Conservation (phyloP, 2,888 invertebrate species). For the Pinctada fucata region DNA sequence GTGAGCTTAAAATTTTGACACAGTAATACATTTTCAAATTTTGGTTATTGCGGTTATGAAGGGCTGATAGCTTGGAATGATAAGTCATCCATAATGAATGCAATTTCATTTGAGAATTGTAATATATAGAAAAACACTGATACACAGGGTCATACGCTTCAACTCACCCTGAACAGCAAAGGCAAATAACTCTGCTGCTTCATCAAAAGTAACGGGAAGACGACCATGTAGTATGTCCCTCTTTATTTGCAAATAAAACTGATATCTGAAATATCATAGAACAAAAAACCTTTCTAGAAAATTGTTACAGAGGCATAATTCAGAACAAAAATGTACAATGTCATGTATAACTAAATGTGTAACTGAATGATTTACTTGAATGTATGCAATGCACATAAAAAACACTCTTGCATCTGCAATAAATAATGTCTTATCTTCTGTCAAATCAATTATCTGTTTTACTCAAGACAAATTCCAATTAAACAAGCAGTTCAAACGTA, state of each 20-base stretch:
- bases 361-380: background rate
- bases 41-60: no score
- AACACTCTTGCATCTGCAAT: no score
- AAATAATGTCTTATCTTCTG: no score
- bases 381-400: no score
- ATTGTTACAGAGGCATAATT: background rate
- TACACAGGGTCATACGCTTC: background rate
- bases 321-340: background rate
- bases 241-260: slow-evolving; percentile 97
- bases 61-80: no score
- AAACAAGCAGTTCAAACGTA: no score
- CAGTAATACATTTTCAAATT: no score
- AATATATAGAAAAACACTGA: background rate
- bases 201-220: slow-evolving; percentile 92
- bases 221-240: slow-evolving; percentile 96
- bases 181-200: slow-evolving; percentile 93
- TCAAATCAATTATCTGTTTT: no score
- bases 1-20: no score
- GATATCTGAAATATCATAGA: slow-evolving; percentile 85
- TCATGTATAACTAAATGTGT: background rate
- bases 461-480: no score
- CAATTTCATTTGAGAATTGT: background rate
- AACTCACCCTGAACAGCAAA: slow-evolving; percentile 96
- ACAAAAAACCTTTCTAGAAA: background rate
- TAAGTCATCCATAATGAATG: no score